Evolutionary conservation across 2,797 vertebrate genomes (phyloP).

Genomic region (Rhinoraja longicauda): DNA sequence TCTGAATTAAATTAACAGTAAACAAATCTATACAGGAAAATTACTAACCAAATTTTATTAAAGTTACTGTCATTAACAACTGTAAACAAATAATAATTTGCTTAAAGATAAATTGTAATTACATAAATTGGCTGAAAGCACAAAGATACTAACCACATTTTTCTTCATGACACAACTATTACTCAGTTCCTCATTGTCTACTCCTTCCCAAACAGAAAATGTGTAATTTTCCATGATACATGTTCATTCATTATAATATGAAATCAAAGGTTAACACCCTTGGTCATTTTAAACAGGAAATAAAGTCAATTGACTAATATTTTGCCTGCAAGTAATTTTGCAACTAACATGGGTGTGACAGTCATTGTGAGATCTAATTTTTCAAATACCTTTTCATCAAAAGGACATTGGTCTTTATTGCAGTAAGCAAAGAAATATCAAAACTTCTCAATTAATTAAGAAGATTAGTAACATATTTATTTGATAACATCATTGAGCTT

Average conservation of each 20-base stretch:
- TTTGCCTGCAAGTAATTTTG: not conserved
- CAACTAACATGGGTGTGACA: not conserved
- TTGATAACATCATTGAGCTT: constrained; percentile 8
- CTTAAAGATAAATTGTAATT: not conserved
- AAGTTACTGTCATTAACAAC: not conserved
- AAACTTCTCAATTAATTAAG: constrained; percentile 10
- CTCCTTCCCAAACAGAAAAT: not conserved
- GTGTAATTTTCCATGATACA: not conserved
- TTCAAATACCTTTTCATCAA: not conserved
- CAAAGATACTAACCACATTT: not conserved
- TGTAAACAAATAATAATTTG: not conserved
- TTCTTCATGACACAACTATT: not conserved
- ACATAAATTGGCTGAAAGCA: not conserved
- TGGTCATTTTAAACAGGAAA: not conserved
- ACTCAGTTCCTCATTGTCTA: not conserved
- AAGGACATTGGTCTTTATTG: not conserved
- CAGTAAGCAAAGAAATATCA: not conserved
- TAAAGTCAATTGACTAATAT: not conserved
- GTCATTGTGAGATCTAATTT: constrained; percentile 6
- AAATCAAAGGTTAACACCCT: not conserved
- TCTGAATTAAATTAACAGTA: too few relatives aligned
- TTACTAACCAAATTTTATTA: not conserved
- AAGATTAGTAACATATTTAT: constrained; percentile 30
- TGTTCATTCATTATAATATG: not conserved
- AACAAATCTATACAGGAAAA: not conserved